Percentiles rank a stretch among this genome's conserved stretches.
Conservation (phyloP, 2,113 vertebrate genomes). For the Pandion haliaetus region DNA sequence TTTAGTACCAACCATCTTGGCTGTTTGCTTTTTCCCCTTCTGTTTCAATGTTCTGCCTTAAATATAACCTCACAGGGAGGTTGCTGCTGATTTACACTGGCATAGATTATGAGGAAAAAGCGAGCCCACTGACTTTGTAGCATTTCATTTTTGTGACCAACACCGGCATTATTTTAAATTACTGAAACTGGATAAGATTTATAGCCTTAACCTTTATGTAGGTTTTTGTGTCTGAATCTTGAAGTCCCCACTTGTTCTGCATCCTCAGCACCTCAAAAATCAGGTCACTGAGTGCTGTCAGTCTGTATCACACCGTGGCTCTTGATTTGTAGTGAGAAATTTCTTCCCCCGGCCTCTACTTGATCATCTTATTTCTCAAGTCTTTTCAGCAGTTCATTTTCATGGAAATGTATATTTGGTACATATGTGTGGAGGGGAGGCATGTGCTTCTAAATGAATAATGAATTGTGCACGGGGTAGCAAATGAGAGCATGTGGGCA, state of each 20-base stretch:
- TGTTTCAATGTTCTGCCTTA: conserved; percentile 18
- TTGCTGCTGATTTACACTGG: not conserved
- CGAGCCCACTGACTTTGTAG: not conserved
- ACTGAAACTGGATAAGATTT: not conserved
- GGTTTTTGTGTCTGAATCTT: not conserved
- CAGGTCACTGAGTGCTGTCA: not conserved
- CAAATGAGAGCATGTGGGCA: not conserved
- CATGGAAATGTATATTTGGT: not conserved
- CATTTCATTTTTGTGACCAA: not conserved
- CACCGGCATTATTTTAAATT: not conserved
- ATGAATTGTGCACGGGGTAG: not conserved
- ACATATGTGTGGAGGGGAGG: not conserved
- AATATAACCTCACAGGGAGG: not conserved
- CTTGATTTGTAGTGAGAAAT: conserved; percentile 7
- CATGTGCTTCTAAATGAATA: not conserved
- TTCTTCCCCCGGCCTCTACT: not conserved
- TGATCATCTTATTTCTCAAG: not conserved
- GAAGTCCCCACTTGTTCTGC: not conserved
- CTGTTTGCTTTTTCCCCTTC: not conserved
- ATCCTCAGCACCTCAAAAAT: not conserved
- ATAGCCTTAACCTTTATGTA: conserved; percentile 2
- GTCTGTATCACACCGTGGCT: not conserved
- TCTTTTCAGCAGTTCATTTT: conserved; percentile 1
- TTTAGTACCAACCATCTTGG: not conserved
- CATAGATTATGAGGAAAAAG: not conserved